Conservation (phyloP, 23 tunicate genomes). For the Ascidia mentula region DNA sequence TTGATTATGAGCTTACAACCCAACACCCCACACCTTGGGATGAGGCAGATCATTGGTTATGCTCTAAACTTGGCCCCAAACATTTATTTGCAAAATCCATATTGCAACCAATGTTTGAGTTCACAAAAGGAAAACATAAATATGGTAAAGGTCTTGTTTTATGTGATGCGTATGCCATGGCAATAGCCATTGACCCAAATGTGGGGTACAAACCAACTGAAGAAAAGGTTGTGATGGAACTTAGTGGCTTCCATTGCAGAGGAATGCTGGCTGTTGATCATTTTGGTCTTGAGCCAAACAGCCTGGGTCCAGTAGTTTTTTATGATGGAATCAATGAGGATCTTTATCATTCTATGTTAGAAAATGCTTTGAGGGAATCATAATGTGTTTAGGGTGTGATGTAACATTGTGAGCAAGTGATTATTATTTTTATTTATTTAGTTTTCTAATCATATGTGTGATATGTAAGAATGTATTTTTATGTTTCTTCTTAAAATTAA, state of each 20-base stretch:
- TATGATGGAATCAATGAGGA: conserved; percentile 28
- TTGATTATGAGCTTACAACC: conserved; percentile 36
- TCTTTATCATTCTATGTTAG: not conserved
- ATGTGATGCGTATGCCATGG: conserved; percentile 82
- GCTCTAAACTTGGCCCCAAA: conserved; percentile 2
- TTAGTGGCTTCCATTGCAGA: conserved; percentile 45
- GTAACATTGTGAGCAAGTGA: no score
- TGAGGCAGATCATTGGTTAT: conserved; percentile 40
- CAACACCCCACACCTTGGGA: conserved; percentile 20
- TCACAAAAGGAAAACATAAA: not conserved
- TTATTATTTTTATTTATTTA: no score
- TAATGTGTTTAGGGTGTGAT: no score
- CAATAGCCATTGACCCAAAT: conserved; percentile 43
- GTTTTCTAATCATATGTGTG: no score
- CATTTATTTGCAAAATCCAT: conserved; percentile 23
- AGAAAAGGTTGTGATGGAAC: conserved; percentile 24
- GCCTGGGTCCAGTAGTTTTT: conserved; percentile 6
- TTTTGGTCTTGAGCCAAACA: not conserved
- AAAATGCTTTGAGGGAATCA: not conserved
- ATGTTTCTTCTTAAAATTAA: no score
- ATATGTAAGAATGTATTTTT: no score
- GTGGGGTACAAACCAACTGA: conserved; percentile 18
- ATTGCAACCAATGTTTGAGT: not conserved
- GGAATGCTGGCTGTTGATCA: conserved; percentile 38
- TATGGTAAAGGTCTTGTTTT: conserved; percentile 19